Percentiles rank a stretch among this genome's conserved stretches.
These are phyloP conservation scores for Gallinago undulata DNA, from an alignment of 2,113 vertebrate species.

Conservation along the genomic window DNA sequence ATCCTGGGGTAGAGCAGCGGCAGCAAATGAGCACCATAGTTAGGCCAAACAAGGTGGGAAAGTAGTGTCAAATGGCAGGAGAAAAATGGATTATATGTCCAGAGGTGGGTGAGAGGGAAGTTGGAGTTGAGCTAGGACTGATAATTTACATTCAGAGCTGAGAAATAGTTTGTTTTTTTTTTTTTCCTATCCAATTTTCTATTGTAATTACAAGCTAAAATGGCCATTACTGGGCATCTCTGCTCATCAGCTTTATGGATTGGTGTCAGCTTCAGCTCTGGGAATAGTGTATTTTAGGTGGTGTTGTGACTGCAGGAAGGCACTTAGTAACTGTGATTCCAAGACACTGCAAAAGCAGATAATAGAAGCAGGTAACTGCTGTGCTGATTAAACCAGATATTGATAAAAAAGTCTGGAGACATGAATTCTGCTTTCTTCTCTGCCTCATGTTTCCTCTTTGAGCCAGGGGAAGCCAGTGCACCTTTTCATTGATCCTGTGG, in stretches of 20 bases:
- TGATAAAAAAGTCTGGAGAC: not conserved
- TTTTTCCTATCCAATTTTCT: not conserved
- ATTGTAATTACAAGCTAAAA: not conserved
- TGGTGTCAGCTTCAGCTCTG: not conserved
- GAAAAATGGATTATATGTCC: not conserved
- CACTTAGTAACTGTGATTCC: not conserved
- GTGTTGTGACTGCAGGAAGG: not conserved
- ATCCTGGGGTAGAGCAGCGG: not conserved
- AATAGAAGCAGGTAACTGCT: not conserved
- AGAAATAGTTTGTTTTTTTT: not conserved
- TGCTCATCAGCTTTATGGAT: not conserved
- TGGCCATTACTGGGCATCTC: not conserved
- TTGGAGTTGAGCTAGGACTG: not conserved
- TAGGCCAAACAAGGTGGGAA: not conserved
- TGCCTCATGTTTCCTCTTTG: not conserved
- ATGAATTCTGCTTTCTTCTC: not conserved
- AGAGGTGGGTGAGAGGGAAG: not conserved
- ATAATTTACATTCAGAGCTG: not conserved
- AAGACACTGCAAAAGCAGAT: not conserved
- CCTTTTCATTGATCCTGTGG: not conserved
- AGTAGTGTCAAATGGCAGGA: not conserved
- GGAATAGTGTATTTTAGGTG: not conserved
- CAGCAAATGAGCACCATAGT: not conserved
- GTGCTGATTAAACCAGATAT: not conserved
- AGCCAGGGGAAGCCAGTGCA: not conserved